A percentile compares a stretch with the other conserved stretches of the same genome.
Conservation (phyloP, 2,797 vertebrate species). For the Manis pentadactyla region DNA sequence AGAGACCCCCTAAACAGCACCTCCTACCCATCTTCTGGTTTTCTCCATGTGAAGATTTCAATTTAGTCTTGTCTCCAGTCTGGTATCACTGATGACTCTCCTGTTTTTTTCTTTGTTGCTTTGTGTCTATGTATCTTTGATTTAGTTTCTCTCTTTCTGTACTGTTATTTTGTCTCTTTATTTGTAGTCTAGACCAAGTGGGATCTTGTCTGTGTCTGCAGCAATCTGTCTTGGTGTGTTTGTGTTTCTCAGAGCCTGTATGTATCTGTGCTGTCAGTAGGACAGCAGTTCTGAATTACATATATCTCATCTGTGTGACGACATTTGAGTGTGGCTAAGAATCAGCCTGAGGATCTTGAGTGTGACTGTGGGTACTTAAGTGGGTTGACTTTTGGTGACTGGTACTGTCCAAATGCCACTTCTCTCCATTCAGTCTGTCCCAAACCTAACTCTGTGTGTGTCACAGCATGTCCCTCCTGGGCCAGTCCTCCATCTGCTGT, state of each 20-base stretch:
- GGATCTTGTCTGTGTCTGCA: background rate
- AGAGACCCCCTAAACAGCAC: background rate
- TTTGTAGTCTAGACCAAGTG: constrained; percentile 2
- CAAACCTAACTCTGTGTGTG: background rate
- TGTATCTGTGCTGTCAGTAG: background rate
- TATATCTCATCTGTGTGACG: background rate
- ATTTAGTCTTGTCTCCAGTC: background rate
- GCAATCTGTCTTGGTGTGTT: background rate
- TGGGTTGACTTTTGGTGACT: background rate
- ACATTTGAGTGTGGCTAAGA: background rate
- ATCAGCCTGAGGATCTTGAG: background rate
- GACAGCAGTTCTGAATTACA: background rate
- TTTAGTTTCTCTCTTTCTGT: background rate
- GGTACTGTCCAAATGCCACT: background rate
- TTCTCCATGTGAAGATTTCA: background rate
- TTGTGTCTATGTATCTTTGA: background rate
- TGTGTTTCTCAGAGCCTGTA: background rate
- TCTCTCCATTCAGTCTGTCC: background rate
- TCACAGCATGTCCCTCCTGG: background rate
- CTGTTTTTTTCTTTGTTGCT: background rate
- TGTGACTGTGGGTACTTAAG: background rate
- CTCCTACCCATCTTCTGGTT: background rate
- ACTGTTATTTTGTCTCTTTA: background rate
- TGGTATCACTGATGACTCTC: background rate
- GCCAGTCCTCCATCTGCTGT: background rate